Percentiles rank a stretch among this genome's conserved stretches.
These are phyloP conservation scores for Mobula hypostoma DNA, from an alignment of 2,113 vertebrate genomes.

Conservation along the genomic window DNA sequence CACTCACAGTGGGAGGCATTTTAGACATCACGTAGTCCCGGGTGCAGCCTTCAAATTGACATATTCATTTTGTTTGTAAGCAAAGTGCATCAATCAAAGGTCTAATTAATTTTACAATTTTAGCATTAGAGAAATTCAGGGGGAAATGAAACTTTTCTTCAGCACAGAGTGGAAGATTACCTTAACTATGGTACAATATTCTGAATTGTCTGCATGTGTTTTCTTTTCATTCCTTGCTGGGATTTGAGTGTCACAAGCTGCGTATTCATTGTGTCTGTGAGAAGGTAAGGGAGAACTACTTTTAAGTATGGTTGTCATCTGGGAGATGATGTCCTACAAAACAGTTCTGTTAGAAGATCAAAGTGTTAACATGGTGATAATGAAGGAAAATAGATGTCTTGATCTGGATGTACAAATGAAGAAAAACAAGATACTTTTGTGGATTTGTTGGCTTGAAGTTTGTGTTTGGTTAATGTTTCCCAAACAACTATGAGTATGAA, in stretches of 20 bases:
- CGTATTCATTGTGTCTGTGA: neutral
- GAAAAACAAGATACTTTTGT: no score
- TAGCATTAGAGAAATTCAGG: neutral
- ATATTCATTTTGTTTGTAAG: neutral
- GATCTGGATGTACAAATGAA: neutral
- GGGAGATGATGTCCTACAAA: neutral
- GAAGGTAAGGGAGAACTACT: neutral
- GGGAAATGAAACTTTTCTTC: neutral
- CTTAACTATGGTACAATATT: neutral
- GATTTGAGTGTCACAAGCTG: neutral
- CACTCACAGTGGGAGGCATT: neutral
- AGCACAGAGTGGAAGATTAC: no score
- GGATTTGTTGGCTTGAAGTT: no score
- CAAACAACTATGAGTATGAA: neutral
- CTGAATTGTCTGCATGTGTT: neutral
- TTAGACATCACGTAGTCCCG: neutral
- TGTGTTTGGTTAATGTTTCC: no score
- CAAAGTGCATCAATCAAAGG: neutral
- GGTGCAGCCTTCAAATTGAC: neutral
- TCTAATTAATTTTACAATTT: neutral
- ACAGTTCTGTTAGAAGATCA: neutral
- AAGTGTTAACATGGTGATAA: neutral
- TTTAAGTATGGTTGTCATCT: neutral
- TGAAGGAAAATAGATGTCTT: neutral
- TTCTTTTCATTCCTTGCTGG: neutral